Percentiles rank a stretch among this genome's conserved stretches.
Evolutionary conservation across 2,113 vertebrate species (phyloP).

Genomic region (Sinosuthora webbiana): DNA sequence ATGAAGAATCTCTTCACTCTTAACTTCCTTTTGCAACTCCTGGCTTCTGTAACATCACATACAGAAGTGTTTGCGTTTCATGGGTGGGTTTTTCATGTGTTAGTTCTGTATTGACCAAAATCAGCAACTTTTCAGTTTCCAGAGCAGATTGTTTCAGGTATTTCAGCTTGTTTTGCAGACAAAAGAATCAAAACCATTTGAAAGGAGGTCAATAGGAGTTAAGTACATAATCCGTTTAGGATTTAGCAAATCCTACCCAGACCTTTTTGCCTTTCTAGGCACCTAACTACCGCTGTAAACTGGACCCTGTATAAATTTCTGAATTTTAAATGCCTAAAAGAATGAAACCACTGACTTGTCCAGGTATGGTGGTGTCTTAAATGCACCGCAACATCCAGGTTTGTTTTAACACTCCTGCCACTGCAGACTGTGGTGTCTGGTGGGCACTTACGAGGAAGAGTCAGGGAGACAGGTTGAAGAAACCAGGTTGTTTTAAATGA

Average conservation of each 20-base stretch:
- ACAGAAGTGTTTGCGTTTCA: neutral
- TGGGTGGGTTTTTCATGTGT: neutral
- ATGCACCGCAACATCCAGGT: no score
- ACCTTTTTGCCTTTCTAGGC: slow-evolving; percentile 11
- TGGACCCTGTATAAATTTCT: neutral
- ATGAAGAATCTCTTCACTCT: neutral
- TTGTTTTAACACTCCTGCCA: neutral
- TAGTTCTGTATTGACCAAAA: neutral
- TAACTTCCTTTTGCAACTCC: neutral
- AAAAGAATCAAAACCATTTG: slow-evolving; percentile 33
- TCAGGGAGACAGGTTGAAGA: neutral
- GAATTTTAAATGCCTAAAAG: neutral
- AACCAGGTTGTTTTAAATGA: neutral
- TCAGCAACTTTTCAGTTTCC: neutral
- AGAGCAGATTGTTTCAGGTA: neutral
- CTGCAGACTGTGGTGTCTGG: neutral
- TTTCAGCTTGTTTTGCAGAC: slow-evolving; percentile 33
- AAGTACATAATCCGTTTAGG: slow-evolving; percentile 50
- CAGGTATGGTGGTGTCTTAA: no score
- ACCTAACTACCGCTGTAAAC: neutral
- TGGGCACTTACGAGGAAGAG: neutral
- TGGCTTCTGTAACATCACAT: neutral
- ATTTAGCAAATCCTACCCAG: slow-evolving; percentile 45
- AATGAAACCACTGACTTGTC: neutral
- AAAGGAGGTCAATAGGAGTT: slow-evolving; percentile 50